Percentiles rank a stretch among this genome's conserved stretches.
phyloP scores from a whole-genome alignment of 2,888 invertebrate species.

The Mythimna albipuncta region DNA sequence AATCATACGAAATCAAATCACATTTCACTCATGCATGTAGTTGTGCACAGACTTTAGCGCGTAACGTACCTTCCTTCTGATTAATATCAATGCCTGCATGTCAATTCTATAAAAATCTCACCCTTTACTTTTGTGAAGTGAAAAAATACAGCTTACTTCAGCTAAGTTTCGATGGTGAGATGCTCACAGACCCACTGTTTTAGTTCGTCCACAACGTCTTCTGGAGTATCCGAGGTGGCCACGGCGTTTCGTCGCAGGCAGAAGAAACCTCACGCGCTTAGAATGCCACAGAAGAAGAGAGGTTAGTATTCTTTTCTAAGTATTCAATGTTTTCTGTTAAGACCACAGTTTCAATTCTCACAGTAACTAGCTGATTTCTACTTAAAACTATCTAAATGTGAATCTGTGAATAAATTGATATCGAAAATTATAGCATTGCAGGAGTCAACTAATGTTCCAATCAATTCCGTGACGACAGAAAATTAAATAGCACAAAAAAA shows the following conservation, averaged over 20 bases:
- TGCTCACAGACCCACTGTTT: neutral
- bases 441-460: neutral
- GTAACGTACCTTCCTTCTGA: too few relatives aligned
- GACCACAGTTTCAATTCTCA: too few relatives aligned
- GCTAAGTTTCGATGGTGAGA: too few relatives aligned
- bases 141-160: too few relatives aligned
- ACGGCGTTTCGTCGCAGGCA: conserved; percentile 83
- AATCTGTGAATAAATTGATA: too few relatives aligned
- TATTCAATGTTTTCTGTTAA: neutral
- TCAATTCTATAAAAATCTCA: too few relatives aligned
- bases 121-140: too few relatives aligned
- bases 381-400: neutral
- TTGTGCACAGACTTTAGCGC: too few relatives aligned
- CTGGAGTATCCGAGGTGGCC: conserved; percentile 86
- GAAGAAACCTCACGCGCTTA: conserved; percentile 84
- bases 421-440: neutral
- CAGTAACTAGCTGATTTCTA: too few relatives aligned
- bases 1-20: too few relatives aligned
- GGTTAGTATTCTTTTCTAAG: conserved; percentile 65
- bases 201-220: conserved; percentile 85
- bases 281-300: conserved; percentile 87
- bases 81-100: too few relatives aligned
- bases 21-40: too few relatives aligned
- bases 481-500: neutral
- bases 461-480: neutral